Evolutionary conservation across 2,888 invertebrate genomes (phyloP).

Genomic region (Adelphocoris suturalis): DNA sequence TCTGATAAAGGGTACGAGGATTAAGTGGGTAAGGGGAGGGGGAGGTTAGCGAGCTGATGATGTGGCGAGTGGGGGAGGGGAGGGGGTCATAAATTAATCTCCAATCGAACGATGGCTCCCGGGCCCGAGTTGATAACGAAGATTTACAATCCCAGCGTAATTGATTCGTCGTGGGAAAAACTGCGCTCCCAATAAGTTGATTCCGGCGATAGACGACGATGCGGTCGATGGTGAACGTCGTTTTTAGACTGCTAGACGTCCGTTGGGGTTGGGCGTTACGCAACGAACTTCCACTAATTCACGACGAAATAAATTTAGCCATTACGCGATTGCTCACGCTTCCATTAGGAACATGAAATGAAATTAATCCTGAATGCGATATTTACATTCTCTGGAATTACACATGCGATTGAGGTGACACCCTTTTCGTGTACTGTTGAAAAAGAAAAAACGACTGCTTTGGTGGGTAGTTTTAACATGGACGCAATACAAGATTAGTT

Average conservation of each 20-base stretch:
- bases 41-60: neutral
- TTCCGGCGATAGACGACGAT: neutral
- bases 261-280: neutral
- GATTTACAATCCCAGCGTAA: conserved; percentile 36
- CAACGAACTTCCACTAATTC: neutral
- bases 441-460: too few relatives aligned
- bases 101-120: neutral
- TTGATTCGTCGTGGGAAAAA: conserved; percentile 23
- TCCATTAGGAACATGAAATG: too few relatives aligned
- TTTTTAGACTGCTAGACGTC: neutral
- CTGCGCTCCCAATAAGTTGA: neutral
- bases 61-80: neutral
- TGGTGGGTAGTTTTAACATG: too few relatives aligned
- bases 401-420: too few relatives aligned
- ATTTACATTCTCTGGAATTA: too few relatives aligned
- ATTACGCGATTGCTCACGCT: neutral
- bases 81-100: conserved; percentile 21
- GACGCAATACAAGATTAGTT: too few relatives aligned
- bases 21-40: neutral
- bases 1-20: neutral
- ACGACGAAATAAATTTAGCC: neutral
- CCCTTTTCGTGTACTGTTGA: too few relatives aligned
- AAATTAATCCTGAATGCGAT: too few relatives aligned
- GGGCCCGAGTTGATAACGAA: neutral
- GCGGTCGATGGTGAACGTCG: neutral